Conservation (phyloP, 2,797 vertebrate genomes). For the Arrhamphus sclerolepis region DNA sequence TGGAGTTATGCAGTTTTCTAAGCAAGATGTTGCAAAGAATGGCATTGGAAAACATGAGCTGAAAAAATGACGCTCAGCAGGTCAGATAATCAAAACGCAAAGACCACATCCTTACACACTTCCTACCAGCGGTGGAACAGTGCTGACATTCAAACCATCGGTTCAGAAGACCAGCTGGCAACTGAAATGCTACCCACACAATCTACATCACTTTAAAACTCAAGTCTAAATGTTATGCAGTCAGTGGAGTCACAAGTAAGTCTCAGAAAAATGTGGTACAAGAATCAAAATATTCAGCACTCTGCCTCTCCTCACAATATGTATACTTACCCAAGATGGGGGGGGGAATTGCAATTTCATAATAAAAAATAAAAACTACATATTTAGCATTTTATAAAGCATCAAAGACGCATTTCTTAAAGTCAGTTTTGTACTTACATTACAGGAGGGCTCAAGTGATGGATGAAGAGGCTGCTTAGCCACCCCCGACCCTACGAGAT, state of each 20-base stretch:
- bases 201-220: slow-evolving; percentile 46
- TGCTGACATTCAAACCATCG: slow-evolving; percentile 62
- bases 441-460: slow-evolving; percentile 92
- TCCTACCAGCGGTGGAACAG: slow-evolving; percentile 52
- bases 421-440: slow-evolving; percentile 96
- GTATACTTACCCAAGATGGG: slow-evolving; percentile 83
- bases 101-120: slow-evolving; percentile 56
- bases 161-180: slow-evolving; percentile 59
- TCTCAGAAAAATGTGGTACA: slow-evolving; percentile 72
- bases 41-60: slow-evolving; percentile 52
- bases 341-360: slow-evolving; percentile 63
- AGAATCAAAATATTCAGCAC: slow-evolving; percentile 42
- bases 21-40: slow-evolving; percentile 54
- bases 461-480: slow-evolving; percentile 91
- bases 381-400: slow-evolving; percentile 70
- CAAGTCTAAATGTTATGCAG: slow-evolving; percentile 39
- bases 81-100: slow-evolving; percentile 52
- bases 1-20: slow-evolving; percentile 50
- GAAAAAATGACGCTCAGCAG: slow-evolving; percentile 56
- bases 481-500: slow-evolving; percentile 92
- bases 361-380: slow-evolving; percentile 74
- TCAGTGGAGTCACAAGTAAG: slow-evolving; percentile 18
- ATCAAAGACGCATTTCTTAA: slow-evolving; percentile 62
- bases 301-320: slow-evolving; percentile 61
- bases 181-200: slow-evolving; percentile 56